phyloP scores from a whole-genome alignment of 2,797 vertebrate genomes.

The Anabacerthia variegaticeps region DNA sequence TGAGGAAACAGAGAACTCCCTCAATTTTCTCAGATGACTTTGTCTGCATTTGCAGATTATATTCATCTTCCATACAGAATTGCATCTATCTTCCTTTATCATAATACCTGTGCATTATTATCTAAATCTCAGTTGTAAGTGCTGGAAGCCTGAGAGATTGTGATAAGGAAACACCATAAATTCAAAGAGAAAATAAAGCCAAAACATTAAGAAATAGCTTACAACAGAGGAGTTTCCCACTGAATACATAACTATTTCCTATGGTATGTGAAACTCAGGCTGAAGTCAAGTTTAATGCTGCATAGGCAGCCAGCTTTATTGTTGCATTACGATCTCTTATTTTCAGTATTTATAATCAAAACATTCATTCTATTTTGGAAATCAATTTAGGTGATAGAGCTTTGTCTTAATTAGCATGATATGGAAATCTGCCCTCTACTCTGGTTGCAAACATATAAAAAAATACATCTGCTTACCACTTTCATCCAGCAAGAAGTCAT shows the following conservation, averaged over 20 bases:
- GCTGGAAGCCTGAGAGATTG: not conserved
- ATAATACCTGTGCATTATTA: not conserved
- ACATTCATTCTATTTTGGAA: constrained; percentile 47
- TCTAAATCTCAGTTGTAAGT: not conserved
- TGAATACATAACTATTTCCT: not conserved
- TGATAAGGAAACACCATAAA: not conserved
- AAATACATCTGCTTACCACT: constrained; percentile 83
- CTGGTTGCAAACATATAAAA: constrained; percentile 51
- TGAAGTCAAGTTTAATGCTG: not conserved
- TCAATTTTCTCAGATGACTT: not conserved
- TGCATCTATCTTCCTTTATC: not conserved
- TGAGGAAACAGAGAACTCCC: not conserved
- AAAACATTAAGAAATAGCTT: not conserved
- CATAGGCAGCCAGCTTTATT: constrained; percentile 5
- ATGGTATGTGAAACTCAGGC: not conserved
- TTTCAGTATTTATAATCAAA: constrained; percentile 59
- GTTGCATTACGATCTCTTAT: constrained; percentile 29
- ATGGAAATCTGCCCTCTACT: constrained; percentile 47
- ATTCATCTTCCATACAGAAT: not conserved
- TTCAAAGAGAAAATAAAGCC: not conserved
- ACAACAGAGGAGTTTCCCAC: not conserved
- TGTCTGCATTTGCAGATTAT: not conserved
- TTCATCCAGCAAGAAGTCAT: constrained; percentile 98
- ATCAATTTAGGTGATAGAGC: constrained; percentile 49
- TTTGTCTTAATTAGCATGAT: constrained; percentile 35